Conservation (phyloP, 1,140 invertebrate genomes). For the Magallana gigas region DNA sequence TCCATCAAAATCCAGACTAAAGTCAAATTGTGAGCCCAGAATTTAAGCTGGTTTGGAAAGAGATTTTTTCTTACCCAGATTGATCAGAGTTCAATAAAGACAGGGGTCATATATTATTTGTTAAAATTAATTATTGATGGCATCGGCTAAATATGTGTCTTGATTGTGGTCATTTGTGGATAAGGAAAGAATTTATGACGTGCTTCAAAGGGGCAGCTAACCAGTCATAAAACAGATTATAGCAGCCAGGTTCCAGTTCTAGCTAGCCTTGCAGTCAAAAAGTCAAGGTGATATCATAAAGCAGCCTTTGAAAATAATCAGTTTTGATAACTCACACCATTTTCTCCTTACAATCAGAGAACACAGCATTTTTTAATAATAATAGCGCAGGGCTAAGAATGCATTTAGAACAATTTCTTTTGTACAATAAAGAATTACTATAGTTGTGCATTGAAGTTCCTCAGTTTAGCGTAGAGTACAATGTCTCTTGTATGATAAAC, state of each 20-base stretch:
- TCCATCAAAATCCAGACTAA: slow-evolving; percentile 9
- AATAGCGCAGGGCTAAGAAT: too few species aligned
- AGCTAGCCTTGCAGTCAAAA: too few species aligned
- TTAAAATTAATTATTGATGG: neutral
- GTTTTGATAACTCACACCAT: too few species aligned
- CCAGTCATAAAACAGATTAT: neutral
- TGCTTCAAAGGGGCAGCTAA: neutral
- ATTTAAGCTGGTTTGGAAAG: neutral
- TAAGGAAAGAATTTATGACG: neutral
- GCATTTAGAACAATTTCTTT: too few species aligned
- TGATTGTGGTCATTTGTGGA: neutral
- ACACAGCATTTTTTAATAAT: too few species aligned
- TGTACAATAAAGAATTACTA: too few species aligned
- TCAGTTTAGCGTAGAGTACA: too few species aligned
- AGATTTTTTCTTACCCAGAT: neutral
- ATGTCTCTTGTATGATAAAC: too few species aligned
- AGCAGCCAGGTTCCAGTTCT: neutral
- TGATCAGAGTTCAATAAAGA: neutral
- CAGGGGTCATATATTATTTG: neutral
- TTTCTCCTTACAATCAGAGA: too few species aligned
- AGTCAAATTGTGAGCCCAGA: neutral
- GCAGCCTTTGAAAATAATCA: too few species aligned
- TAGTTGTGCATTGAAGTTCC: too few species aligned
- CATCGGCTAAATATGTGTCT: neutral
- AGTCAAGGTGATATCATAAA: too few species aligned